Evolutionary conservation across 2,888 invertebrate genomes (phyloP).

Genomic region (Anodontia alba): DNA sequence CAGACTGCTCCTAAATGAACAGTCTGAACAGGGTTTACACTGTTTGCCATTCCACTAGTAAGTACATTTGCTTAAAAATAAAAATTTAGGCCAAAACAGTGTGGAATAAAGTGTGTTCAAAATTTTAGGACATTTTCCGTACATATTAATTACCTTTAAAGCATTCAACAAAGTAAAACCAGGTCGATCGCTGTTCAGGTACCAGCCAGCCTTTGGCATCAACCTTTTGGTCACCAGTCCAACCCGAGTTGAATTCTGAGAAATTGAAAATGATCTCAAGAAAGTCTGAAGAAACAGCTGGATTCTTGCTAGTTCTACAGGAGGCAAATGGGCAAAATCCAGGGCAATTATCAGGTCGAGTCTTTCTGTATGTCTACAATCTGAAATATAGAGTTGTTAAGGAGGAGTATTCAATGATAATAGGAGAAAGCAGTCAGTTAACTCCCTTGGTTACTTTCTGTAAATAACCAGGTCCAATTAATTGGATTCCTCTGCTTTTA

Average conservation of each 20-base stretch:
- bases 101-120: too few species aligned
- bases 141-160: slow-evolving; percentile 41
- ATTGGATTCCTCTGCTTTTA: too few species aligned
- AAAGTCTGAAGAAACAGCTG: slow-evolving; percentile 32
- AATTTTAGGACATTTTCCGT: too few species aligned
- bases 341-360: slow-evolving; percentile 48
- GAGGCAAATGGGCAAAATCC: slow-evolving; percentile 35
- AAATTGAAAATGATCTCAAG: slow-evolving; percentile 32
- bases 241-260: slow-evolving; percentile 38
- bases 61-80: too few species aligned
- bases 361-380: slow-evolving; percentile 26
- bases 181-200: slow-evolving; percentile 48
- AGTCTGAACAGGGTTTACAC: too few species aligned
- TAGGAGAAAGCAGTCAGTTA: too few species aligned
- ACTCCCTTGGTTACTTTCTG: too few species aligned
- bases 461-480: too few species aligned
- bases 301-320: slow-evolving; percentile 32
- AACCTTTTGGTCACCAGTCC: slow-evolving; percentile 48
- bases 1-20: too few species aligned
- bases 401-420: too few species aligned
- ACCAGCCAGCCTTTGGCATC: slow-evolving; percentile 47
- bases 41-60: too few species aligned
- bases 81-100: too few species aligned
- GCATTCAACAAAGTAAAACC: slow-evolving; percentile 39
- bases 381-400: slow-evolving; percentile 15